Evolutionary conservation across 2,113 vertebrate genomes (phyloP).

Genomic region (Bagarius yarrelli): DNA sequence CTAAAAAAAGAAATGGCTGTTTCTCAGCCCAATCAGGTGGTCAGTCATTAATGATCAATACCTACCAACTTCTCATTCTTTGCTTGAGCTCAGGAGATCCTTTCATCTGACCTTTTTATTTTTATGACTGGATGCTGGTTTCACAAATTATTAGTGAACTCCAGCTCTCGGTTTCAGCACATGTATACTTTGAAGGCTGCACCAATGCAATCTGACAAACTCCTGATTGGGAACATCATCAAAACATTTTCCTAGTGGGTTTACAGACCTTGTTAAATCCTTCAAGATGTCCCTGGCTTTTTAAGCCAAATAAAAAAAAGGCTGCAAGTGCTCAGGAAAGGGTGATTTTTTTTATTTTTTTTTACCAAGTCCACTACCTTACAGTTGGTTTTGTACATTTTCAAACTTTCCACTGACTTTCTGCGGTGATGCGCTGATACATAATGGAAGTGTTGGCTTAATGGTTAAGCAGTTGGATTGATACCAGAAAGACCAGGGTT

Average conservation of each 20-base stretch:
- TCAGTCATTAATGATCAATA: neutral
- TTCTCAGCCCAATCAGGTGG: neutral
- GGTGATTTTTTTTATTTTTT: neutral
- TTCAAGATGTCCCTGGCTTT: constrained; percentile 1
- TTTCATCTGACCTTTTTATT: constrained; percentile 8
- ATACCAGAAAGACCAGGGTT: too few relatives aligned
- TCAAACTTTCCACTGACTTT: neutral
- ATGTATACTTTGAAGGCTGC: neutral
- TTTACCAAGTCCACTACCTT: neutral
- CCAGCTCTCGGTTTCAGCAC: neutral
- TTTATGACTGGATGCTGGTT: neutral
- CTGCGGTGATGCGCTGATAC: neutral
- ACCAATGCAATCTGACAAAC: constrained; percentile 5
- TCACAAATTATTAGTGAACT: neutral
- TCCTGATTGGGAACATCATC: neutral
- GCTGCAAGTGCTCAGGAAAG: neutral
- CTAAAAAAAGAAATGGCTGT: neutral
- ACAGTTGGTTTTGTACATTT: neutral
- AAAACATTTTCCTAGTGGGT: constrained; percentile 7
- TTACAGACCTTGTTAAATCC: constrained; percentile 10
- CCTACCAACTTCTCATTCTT: neutral
- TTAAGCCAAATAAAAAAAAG: neutral
- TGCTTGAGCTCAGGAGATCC: neutral
- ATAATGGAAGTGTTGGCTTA: too few relatives aligned
- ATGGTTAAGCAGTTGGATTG: too few relatives aligned